Percentiles rank a stretch among this genome's conserved stretches.
Conservation (phyloP, 2,888 invertebrate genomes). For the Sclerodermus sp. region DNA sequence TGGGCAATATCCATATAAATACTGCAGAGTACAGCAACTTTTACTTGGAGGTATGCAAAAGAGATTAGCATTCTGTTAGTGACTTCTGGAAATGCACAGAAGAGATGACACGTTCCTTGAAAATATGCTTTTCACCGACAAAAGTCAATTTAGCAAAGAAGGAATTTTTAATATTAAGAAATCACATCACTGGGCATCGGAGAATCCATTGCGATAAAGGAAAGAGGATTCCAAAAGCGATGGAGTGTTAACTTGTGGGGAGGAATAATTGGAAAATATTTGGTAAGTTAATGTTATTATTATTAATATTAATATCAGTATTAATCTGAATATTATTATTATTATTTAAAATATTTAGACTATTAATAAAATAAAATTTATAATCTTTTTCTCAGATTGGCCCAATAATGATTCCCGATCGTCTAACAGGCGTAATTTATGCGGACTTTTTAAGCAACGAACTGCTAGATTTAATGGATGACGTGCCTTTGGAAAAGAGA, state of each 20-base stretch:
- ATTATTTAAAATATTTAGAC: too few relatives aligned
- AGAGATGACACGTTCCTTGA: conserved; percentile 1
- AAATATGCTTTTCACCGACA: conserved; percentile 5
- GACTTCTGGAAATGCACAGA: background rate
- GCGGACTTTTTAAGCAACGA: background rate
- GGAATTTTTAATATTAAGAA: conserved; percentile 5
- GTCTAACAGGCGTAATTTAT: background rate
- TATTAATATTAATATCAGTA: background rate
- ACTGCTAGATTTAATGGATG: background rate
- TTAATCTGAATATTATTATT: too few relatives aligned
- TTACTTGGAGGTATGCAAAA: background rate
- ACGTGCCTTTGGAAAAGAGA: too few relatives aligned
- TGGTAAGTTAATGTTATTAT: background rate
- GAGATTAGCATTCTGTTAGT: background rate
- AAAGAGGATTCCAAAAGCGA: conserved; percentile 4
- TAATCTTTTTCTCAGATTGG: too few relatives aligned
- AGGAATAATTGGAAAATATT: background rate
- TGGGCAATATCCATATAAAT: background rate
- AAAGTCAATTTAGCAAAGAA: conserved; percentile 3
- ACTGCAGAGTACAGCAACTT: background rate
- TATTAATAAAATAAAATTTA: too few relatives aligned
- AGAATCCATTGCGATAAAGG: conserved; percentile 1
- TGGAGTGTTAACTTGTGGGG: conserved; percentile 6
- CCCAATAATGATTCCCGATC: too few relatives aligned
- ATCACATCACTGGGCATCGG: background rate